phyloP scores from a whole-genome alignment of 2,113 vertebrate genomes.

The Colistium nudipinnis region DNA sequence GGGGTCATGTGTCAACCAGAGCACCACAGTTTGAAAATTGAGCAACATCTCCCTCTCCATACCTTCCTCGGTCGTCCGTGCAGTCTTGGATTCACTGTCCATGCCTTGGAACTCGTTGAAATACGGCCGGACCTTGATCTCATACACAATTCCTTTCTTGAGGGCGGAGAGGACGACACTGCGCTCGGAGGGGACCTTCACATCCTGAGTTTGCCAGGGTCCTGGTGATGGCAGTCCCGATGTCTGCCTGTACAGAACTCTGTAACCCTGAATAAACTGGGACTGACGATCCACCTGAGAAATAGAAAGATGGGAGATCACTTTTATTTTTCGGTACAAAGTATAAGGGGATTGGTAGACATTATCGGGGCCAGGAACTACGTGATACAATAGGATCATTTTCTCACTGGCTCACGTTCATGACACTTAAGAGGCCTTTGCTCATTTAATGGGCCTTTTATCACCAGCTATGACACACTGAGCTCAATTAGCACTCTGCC shows the following conservation, averaged over 20 bases:
- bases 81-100: conserved; percentile 95
- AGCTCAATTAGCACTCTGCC: conserved; percentile 67
- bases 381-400: conserved; percentile 18
- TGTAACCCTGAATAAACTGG: conserved; percentile 98
- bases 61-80: conserved; percentile 96
- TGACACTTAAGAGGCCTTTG: conserved; percentile 50
- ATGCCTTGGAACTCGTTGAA: conserved; percentile 99
- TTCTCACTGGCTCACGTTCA: conserved; percentile 32
- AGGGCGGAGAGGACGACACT: conserved; percentile 87
- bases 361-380: neutral
- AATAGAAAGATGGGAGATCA: conserved; percentile 10
- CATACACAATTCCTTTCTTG: conserved; percentile 94
- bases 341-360: neutral
- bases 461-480: conserved; percentile 58
- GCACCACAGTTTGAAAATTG: neutral
- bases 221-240: conserved; percentile 88
- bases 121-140: conserved; percentile 96
- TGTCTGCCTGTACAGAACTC: conserved; percentile 92
- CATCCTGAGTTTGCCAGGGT: conserved; percentile 91
- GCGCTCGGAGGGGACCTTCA: conserved; percentile 92
- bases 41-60: conserved; percentile 5
- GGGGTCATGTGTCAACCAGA: conserved; percentile 26
- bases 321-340: conserved; percentile 4
- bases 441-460: conserved; percentile 63
- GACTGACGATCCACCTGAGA: conserved; percentile 94